Base-by-base conservation (phyloP, 2,113 vertebrate genomes). In the Microtus montanus region DNA sequence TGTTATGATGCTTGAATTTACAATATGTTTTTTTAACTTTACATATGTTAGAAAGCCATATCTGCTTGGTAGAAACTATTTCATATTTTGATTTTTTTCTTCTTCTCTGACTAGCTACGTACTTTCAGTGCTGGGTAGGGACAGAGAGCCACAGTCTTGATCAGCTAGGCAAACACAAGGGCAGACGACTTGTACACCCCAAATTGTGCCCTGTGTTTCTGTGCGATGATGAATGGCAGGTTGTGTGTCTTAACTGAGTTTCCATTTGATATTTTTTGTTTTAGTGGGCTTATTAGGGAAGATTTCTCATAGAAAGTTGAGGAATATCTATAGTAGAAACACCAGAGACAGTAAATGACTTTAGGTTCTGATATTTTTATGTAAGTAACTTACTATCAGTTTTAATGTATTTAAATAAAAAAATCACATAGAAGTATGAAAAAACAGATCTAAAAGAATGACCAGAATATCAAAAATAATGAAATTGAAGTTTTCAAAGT, bases 361-460 rank as follows among this genome's bases (percentile, higher is more conserved):
- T 7, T 61, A 78, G n/a, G 35, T 47, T 92, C 63, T 92, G 52
- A 87, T 79, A 90, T 49, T 44, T 44, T 85, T 66, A 66, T 15
- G 9, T 47, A 85, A 63, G 26, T 85, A 64, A 85, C 47, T 66
- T 66, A 66, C 44, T 66, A 22, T 66, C 15, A 47, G 24, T 22
- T 64, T 49, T 66, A 22, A 44, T 84, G 22, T 63, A 17, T 77
- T 89, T 70, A 88, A 92, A 94, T 88, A 22, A 83, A 17, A 80
- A 80, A 52, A 89, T 47, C n/a, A 41, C 54, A 83, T 90, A 38
- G 66, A 96, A 70, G 13, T 87, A 47, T 84, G 54, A 63, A 92
- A 87, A 84, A 10, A 44, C 30, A 28, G 10, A 92, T 33, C 41
- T 89, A 88, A 90, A 94, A 95, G 88, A 90, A 78, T 92, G 12